phyloP scores from a whole-genome alignment of 2,113 vertebrate species.

The Ammodramus savannarum region DNA sequence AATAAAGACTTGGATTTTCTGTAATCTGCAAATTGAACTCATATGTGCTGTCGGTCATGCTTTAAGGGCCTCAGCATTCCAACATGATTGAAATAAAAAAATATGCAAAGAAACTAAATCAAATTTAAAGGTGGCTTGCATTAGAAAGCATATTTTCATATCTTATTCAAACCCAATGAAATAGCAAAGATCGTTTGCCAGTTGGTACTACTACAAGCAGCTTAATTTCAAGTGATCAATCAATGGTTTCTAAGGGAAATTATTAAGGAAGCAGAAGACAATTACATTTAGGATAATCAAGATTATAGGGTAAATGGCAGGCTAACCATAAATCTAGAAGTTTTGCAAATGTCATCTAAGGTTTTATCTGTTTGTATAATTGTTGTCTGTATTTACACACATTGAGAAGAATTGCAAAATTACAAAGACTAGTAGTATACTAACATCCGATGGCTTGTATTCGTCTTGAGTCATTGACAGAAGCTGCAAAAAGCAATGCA shows the following conservation, averaged over 20 bases:
- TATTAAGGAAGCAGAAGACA: neutral
- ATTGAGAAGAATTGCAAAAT: neutral
- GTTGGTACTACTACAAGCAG: neutral
- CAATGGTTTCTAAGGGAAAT: neutral
- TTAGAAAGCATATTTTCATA: slow-evolving; percentile 41
- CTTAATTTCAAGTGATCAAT: neutral
- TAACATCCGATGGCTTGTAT: slow-evolving; percentile 95
- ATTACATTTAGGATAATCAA: neutral
- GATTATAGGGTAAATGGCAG: neutral
- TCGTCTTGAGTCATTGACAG: slow-evolving; percentile 92
- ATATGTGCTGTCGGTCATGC: neutral
- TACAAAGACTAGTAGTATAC: slow-evolving; percentile 73
- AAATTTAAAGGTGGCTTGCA: slow-evolving; percentile 10
- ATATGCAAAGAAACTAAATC: neutral
- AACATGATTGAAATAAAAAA: neutral
- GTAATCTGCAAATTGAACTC: neutral
- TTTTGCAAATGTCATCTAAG: neutral
- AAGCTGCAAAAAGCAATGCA: slow-evolving; percentile 85
- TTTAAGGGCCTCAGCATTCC: neutral
- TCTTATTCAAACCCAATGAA: slow-evolving; percentile 24
- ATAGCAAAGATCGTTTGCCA: slow-evolving; percentile 28
- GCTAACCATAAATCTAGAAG: neutral
- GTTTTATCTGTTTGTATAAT: neutral
- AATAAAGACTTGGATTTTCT: neutral
- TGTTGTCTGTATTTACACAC: neutral